These are phyloP conservation scores for Babylonia areolata DNA, from an alignment of 1,140 invertebrate species.

Conservation along the genomic window DNA sequence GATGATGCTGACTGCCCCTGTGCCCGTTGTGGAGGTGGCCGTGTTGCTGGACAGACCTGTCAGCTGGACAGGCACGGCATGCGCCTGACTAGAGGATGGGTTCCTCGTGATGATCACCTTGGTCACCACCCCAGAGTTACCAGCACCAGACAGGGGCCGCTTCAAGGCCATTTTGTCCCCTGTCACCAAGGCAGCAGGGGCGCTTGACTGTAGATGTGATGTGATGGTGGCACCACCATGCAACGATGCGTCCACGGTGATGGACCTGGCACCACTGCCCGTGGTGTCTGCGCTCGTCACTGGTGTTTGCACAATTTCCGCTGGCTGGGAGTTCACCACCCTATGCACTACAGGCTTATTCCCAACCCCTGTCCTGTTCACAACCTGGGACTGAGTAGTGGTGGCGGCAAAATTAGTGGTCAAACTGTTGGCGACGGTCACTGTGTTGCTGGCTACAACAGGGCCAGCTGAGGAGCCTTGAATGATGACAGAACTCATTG, in stretches of 20 bases:
- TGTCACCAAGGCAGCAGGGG: conserved; percentile 43
- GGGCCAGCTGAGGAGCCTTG: conserved; percentile 25
- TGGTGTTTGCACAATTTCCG: conserved; percentile 35
- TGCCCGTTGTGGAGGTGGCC: background rate
- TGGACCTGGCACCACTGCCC: background rate
- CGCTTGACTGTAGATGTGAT: conserved; percentile 42
- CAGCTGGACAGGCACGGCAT: conserved; percentile 63
- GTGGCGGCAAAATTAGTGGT: background rate
- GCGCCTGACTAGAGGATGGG: conserved; percentile 68
- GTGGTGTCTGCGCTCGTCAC: conserved; percentile 25
- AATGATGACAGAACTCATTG: conserved; percentile 44
- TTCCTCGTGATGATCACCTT: conserved; percentile 81
- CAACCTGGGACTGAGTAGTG: conserved; percentile 1
- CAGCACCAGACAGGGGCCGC: conserved; percentile 50
- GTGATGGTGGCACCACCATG: conserved; percentile 36
- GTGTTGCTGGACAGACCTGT: conserved; percentile 42
- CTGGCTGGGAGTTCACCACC: background rate
- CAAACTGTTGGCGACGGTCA: background rate
- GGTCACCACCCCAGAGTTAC: conserved; percentile 69
- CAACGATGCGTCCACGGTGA: conserved; percentile 28
- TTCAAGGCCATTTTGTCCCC: conserved; percentile 55
- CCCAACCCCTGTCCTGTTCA: background rate
- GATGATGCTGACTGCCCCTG: conserved; percentile 10
- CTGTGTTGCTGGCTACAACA: conserved; percentile 8
- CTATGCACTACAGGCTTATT: conserved; percentile 32